Conservation (phyloP, 2,888 invertebrate genomes). For the Limenitis camilla region DNA sequence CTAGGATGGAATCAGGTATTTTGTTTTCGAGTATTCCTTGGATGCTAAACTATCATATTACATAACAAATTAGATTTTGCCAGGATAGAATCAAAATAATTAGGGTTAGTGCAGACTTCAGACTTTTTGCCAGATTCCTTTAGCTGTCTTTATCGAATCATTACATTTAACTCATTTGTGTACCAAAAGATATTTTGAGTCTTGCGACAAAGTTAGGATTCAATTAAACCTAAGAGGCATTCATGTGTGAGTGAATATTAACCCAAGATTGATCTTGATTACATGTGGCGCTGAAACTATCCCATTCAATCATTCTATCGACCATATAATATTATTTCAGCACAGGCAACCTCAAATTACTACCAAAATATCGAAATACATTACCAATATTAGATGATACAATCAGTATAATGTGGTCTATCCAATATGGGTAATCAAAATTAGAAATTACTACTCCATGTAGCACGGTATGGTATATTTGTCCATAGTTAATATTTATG, state of each 20-base stretch:
- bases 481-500: background rate
- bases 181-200: too few species aligned
- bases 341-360: constrained; percentile 27
- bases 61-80: too few species aligned
- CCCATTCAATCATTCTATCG: constrained; percentile 57
- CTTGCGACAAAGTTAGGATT: too few species aligned
- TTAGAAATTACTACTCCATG: background rate
- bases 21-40: too few species aligned
- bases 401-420: background rate
- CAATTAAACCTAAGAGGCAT: background rate
- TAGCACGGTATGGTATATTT: background rate
- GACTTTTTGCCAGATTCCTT: too few species aligned
- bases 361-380: constrained; percentile 15
- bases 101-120: too few species aligned
- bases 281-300: constrained; percentile 44
- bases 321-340: too few species aligned
- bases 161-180: too few species aligned
- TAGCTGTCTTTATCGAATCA: too few species aligned
- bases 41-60: too few species aligned
- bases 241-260: background rate
- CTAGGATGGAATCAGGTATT: too few species aligned
- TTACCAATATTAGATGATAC: constrained; percentile 10
- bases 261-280: constrained; percentile 1
- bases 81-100: too few species aligned
- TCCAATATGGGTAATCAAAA: background rate